A percentile compares a stretch with the other conserved stretches of the same genome.
These are phyloP conservation scores for Zaprionus gabonicus DNA, from an alignment of 1,140 invertebrate genomes.

Conservation along the genomic window DNA sequence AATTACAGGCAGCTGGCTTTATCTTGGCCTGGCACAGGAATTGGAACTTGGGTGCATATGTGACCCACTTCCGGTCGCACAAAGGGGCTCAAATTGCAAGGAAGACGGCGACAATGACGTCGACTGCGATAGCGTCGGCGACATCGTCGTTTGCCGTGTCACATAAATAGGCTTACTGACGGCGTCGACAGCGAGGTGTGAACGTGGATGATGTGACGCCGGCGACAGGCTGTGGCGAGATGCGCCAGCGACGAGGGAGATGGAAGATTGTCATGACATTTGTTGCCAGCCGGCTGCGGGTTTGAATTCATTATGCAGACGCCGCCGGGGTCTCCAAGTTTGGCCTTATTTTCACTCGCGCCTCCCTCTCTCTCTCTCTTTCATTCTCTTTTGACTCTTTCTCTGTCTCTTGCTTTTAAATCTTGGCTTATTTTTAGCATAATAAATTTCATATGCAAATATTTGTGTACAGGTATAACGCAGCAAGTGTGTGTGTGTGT, in stretches of 20 bases:
- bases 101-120: slow-evolving; percentile 22
- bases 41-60: slow-evolving; percentile 57
- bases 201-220: slow-evolving; percentile 54
- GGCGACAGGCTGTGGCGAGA: neutral
- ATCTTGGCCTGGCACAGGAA: slow-evolving; percentile 56
- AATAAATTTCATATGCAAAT: slow-evolving; percentile 81
- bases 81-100: slow-evolving; percentile 65
- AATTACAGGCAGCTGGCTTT: slow-evolving; percentile 72
- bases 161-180: slow-evolving; percentile 61
- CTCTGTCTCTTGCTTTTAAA: slow-evolving; percentile 37
- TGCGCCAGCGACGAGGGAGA: slow-evolving; percentile 8
- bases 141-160: slow-evolving; percentile 37
- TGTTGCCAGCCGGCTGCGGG: slow-evolving; percentile 42
- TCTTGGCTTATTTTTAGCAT: slow-evolving; percentile 83
- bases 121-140: neutral
- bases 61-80: slow-evolving; percentile 76
- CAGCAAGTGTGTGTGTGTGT: neutral
- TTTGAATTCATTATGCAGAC: slow-evolving; percentile 69
- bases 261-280: slow-evolving; percentile 75
- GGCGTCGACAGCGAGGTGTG: slow-evolving; percentile 61
- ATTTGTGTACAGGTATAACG: slow-evolving; percentile 55
- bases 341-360: slow-evolving; percentile 65
- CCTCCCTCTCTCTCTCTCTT: neutral
- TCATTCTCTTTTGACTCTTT: neutral
- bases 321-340: slow-evolving; percentile 47